Conservation (phyloP, 2,888 invertebrate species). For the Trilocha varians region DNA sequence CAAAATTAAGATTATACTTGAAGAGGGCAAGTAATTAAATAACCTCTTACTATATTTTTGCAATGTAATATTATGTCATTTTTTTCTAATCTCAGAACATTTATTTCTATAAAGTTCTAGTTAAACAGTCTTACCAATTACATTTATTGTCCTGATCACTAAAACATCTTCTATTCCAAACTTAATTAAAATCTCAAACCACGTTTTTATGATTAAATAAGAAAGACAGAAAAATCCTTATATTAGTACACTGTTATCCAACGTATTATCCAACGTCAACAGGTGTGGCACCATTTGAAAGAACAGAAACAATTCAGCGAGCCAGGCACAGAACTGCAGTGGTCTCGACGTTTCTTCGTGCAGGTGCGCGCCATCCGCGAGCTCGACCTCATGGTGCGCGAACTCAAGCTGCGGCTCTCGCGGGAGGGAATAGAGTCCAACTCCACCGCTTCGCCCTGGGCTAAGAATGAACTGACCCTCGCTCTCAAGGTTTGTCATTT, state of each 20-base stretch:
- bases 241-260: no score
- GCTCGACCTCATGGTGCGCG: conserved; percentile 79
- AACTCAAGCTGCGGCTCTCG: conserved; percentile 77
- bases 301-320: conserved; percentile 71
- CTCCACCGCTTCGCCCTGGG: conserved; percentile 46
- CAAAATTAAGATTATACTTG: no score
- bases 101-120: no score
- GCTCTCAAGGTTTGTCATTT: conserved; percentile 41
- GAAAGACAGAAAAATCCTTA: no score
- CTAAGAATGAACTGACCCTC: conserved; percentile 36
- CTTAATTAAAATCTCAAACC: no score
- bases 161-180: no score
- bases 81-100: no score
- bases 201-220: no score
- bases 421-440: conserved; percentile 74
- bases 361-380: conserved; percentile 82
- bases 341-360: conserved; percentile 81
- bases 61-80: neutral
- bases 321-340: conserved; percentile 63
- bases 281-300: conserved; percentile 81
- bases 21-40: no score
- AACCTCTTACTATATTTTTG: neutral
- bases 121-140: no score
- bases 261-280: no score
- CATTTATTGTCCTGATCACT: no score